Base-by-base conservation (phyloP, 2,888 invertebrate species). In the Drosophila buzzatii region DNA sequence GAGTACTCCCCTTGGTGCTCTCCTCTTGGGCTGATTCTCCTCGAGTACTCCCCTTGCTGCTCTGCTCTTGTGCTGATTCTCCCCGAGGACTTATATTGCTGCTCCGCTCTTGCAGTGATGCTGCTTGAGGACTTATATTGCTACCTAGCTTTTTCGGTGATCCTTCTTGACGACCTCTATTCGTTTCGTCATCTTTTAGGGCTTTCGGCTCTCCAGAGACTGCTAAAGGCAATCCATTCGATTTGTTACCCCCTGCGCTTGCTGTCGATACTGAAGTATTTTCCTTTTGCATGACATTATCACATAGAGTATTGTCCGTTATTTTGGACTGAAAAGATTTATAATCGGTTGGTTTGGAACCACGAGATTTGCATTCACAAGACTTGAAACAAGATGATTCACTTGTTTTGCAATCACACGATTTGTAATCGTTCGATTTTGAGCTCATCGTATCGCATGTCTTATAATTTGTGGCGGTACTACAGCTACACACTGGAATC, bases 381-480 rank as follows among this genome's bases (percentile, higher is more conserved):
- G 41, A 42, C 14, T 41, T 55, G 10, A 23, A 35, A 20, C 18
- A 5, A 2, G 37, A 23, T 3, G 20, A 18, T 47, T 45, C 39
- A 39, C 37, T 39, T 39, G 37, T 2, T 47, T 39, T 45, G 8
- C 7, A 33, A 10, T 37, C 31, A 10, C 4, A 31, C 9, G 39
- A 31, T 27, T 55, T 55, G 3, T 14, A 27, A 3, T 18, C 14
- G 18, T 10, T 8, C 7, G 44, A 52, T 23, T 20, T 37, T 9
- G 23, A 10, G 16, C n/a, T 31, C 5, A 8, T 2, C 31, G 27
- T 23, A 31, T 49, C 49, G 31, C 16, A 23, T 1, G 49, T 18
- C 4, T 18, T 51, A 18, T 51, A 51, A 6, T n/a, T 18, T 31
- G 53, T 20, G 4, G 61, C 64, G 12, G 55, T 39, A 39, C 9